phyloP scores from a whole-genome alignment of 2,797 vertebrate genomes.

The Alouatta caraya region DNA sequence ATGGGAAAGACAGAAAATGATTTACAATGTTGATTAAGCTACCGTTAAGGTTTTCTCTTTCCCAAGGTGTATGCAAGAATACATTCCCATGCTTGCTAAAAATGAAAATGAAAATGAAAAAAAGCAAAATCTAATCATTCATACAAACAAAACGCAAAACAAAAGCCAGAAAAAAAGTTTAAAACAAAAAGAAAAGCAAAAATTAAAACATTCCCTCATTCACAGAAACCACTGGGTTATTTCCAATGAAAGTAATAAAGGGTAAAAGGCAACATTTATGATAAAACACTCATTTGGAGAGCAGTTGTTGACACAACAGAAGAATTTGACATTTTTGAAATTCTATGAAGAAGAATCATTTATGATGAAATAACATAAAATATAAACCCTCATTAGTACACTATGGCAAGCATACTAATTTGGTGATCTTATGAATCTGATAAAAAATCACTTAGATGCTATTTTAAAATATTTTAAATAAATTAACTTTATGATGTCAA shows the following conservation, averaged over 20 bases:
- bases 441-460: neutral
- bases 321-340: conserved; percentile 50
- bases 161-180: conserved; percentile 70
- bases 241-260: conserved; percentile 54
- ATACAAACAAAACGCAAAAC: conserved; percentile 66
- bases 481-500: conserved; percentile 9
- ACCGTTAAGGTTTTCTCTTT: conserved; percentile 75
- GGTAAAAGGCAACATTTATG: conserved; percentile 56
- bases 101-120: conserved; percentile 62
- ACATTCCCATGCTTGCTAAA: conserved; percentile 82
- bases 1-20: conserved; percentile 82
- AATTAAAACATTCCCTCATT: conserved; percentile 77
- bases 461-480: conserved; percentile 44
- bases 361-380: conserved; percentile 39
- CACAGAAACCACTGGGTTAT: conserved; percentile 40
- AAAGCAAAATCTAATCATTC: conserved; percentile 73
- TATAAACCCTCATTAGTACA: conserved; percentile 43
- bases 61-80: conserved; percentile 79
- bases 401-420: conserved; percentile 44
- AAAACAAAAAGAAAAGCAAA: conserved; percentile 72
- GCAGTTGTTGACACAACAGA: conserved; percentile 65
- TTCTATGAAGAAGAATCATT: conserved; percentile 12
- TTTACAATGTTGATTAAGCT: conserved; percentile 78
- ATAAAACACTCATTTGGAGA: conserved; percentile 61
- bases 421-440: conserved; percentile 23